phyloP scores from a whole-genome alignment of 2,113 vertebrate genomes.

The Brachyhypopomus occidentalis region DNA sequence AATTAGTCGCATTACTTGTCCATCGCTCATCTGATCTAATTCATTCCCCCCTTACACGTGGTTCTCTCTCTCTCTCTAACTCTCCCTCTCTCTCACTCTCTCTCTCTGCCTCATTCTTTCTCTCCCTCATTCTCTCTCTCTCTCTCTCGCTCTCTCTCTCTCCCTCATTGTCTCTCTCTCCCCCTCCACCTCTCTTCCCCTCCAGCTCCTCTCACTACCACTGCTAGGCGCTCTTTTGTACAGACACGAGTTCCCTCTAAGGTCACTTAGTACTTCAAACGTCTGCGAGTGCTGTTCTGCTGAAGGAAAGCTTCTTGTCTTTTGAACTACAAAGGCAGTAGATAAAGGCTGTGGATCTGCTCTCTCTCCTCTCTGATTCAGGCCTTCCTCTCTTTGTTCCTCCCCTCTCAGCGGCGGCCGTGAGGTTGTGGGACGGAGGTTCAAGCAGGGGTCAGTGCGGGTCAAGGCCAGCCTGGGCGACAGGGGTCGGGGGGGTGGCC shows the following conservation, averaged over 20 bases:
- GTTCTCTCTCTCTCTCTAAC: not conserved
- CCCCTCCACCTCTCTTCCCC: conserved; percentile 52
- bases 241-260: conserved; percentile 61
- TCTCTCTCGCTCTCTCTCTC: not conserved
- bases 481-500: not conserved
- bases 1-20: conserved; percentile 1
- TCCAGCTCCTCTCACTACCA: conserved; percentile 36
- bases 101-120: not conserved
- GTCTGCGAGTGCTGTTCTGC: conserved; percentile 57
- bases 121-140: not conserved
- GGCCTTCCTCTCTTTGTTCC: conserved; percentile 24
- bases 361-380: conserved; percentile 53
- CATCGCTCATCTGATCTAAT: not conserved
- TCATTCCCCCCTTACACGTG: no score
- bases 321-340: conserved; percentile 72
- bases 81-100: not conserved
- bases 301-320: conserved; percentile 58
- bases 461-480: not conserved
- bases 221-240: conserved; percentile 44
- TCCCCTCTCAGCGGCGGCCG: conserved; percentile 63
- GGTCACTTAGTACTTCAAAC: conserved; percentile 69
- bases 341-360: conserved; percentile 58
- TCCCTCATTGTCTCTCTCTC: conserved; percentile 53
- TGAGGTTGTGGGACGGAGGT: conserved; percentile 50
- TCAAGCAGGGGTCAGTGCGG: conserved; percentile 20